phyloP scores from a whole-genome alignment of 30 jellyfish, hydroid and myxozoan species.

The Morbakka virulenta region DNA sequence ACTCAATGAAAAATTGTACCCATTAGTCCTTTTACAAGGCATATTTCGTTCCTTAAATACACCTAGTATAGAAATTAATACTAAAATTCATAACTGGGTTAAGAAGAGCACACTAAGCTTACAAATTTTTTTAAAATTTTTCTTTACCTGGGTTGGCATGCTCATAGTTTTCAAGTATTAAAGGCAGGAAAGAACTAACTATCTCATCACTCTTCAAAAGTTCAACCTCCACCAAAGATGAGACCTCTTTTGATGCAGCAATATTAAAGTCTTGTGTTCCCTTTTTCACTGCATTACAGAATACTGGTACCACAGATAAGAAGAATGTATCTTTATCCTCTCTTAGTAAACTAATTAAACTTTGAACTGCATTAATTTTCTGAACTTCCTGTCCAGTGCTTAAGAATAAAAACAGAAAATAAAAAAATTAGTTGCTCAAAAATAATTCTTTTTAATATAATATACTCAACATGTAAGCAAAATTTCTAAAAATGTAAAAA shows the following conservation, averaged over 20 bases:
- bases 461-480: neutral
- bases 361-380: slow-evolving; percentile 70
- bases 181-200: slow-evolving; percentile 45
- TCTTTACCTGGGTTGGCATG: slow-evolving; percentile 42
- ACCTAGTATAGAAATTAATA: no score
- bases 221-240: slow-evolving; percentile 55
- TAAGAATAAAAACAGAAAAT: neutral
- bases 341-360: slow-evolving; percentile 28
- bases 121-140: no score
- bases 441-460: no score
- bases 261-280: slow-evolving; percentile 65
- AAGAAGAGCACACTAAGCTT: no score
- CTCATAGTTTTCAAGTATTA: slow-evolving; percentile 30
- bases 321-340: slow-evolving; percentile 30
- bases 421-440: neutral
- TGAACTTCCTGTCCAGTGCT: slow-evolving; percentile 90
- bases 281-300: slow-evolving; percentile 10
- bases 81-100: no score
- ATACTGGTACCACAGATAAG: slow-evolving; percentile 31
- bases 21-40: no score
- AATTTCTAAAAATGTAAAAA: neutral
- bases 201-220: slow-evolving; percentile 29
- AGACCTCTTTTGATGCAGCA: slow-evolving; percentile 57
- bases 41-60: no score
- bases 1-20: no score